phyloP scores from a whole-genome alignment of 2,113 vertebrate species.

The Picathartes gymnocephalus region DNA sequence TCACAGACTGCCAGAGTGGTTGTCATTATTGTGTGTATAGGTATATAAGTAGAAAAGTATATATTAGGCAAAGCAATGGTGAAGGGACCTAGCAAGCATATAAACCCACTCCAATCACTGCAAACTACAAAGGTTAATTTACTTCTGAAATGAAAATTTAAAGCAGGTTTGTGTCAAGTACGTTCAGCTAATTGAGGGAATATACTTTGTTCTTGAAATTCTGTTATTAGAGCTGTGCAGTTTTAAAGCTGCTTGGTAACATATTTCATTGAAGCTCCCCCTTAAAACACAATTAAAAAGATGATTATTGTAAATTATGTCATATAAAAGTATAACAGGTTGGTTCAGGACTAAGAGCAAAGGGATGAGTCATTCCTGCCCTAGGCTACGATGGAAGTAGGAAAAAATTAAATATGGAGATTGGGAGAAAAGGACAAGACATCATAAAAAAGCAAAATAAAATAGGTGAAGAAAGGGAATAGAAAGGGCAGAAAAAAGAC shows the following conservation, averaged over 20 bases:
- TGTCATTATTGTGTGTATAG: background rate
- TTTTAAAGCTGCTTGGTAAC: background rate
- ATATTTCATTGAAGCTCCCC: background rate
- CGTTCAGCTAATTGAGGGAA: background rate
- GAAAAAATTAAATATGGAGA: background rate
- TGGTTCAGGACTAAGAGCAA: background rate
- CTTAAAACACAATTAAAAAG: background rate
- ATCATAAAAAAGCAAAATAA: background rate
- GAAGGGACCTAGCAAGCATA: background rate
- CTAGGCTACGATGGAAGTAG: background rate
- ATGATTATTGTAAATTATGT: background rate
- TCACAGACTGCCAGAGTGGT: background rate
- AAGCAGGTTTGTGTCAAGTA: background rate
- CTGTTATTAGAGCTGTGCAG: background rate
- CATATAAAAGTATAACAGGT: background rate
- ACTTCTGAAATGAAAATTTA: constrained; percentile 37
- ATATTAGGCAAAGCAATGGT: background rate
- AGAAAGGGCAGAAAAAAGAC: background rate
- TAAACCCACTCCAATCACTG: background rate
- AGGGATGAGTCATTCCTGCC: background rate
- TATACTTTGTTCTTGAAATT: background rate
- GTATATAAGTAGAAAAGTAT: background rate
- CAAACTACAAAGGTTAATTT: constrained; percentile 9
- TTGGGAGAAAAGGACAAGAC: background rate
- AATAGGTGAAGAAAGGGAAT: background rate